Percentiles rank a stretch among this genome's conserved stretches.
Conservation (phyloP, 2,888 invertebrate genomes). For the Ramazzottius varieornatus region DNA sequence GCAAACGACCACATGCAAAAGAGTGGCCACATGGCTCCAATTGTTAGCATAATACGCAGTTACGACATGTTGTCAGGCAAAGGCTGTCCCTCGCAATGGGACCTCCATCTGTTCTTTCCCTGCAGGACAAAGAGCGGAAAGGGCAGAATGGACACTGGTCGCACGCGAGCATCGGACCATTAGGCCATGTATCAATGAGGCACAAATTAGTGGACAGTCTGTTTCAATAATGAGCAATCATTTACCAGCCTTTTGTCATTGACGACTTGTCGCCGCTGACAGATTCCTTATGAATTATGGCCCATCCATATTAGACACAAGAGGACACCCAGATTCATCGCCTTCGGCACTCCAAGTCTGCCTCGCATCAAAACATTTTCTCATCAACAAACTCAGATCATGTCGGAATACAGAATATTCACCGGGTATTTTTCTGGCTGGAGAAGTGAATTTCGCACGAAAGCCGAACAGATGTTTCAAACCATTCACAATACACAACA, state of each 20-base stretch:
- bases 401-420: no score
- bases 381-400: no score
- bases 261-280: not conserved
- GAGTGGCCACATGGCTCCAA: not conserved
- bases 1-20: no score
- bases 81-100: not conserved
- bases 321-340: no score
- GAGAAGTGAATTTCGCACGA: no score
- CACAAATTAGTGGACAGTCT: not conserved
- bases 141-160: no score
- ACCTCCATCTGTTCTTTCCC: not conserved
- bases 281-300: not conserved
- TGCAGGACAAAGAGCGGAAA: no score
- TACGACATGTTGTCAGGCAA: not conserved
- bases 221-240: not conserved
- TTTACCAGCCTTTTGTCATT: not conserved
- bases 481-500: no score
- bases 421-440: no score
- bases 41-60: not conserved
- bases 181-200: not conserved
- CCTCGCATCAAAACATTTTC: no score
- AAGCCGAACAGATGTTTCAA: no score
- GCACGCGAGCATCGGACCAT: not conserved
- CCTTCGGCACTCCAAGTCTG: no score
- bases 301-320: not conserved